phyloP scores from a whole-genome alignment of 2,113 vertebrate genomes.

The Thunnus maccoyii region DNA sequence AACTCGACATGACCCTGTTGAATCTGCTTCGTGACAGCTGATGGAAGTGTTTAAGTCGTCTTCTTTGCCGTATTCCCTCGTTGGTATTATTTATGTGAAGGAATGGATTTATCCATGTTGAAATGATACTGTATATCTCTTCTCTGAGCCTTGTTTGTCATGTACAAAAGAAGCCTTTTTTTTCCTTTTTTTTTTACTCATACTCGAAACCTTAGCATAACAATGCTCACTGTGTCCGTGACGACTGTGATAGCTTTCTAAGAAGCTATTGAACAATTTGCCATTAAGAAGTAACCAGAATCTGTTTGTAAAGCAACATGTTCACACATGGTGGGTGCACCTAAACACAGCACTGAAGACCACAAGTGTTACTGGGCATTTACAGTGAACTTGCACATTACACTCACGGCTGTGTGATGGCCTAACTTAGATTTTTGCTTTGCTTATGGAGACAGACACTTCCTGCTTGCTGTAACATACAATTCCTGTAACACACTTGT shows the following conservation, averaged over 20 bases:
- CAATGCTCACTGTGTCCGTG: constrained; percentile 82
- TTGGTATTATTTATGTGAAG: constrained; percentile 60
- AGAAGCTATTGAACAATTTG: constrained; percentile 61
- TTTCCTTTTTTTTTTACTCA: constrained; percentile 28
- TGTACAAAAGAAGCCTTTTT: constrained; percentile 53
- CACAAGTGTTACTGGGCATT: constrained; percentile 73
- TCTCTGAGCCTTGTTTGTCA: constrained; percentile 68
- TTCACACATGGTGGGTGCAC: constrained; percentile 58
- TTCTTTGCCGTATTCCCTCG: constrained; percentile 32
- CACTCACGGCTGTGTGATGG: constrained; percentile 46
- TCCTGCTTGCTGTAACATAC: constrained; percentile 77
- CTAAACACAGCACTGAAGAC: constrained; percentile 72
- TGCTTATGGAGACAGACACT: constrained; percentile 49
- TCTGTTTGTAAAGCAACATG: constrained; percentile 13
- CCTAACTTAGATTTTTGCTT: constrained; percentile 34
- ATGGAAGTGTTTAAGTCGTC: constrained; percentile 44
- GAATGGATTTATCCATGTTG: constrained; percentile 36
- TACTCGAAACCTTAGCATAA: constrained; percentile 65
- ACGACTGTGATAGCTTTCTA: constrained; percentile 79
- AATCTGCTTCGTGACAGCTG: constrained; percentile 36
- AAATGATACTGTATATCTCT: constrained; percentile 44
- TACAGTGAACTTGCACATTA: constrained; percentile 45
- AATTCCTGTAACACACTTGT: constrained; percentile 63
- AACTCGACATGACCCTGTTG: constrained; percentile 37
- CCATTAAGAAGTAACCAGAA: constrained; percentile 45